Evolutionary conservation across 2,797 vertebrate species (phyloP).

Genomic region (Rhinoraja longicauda): DNA sequence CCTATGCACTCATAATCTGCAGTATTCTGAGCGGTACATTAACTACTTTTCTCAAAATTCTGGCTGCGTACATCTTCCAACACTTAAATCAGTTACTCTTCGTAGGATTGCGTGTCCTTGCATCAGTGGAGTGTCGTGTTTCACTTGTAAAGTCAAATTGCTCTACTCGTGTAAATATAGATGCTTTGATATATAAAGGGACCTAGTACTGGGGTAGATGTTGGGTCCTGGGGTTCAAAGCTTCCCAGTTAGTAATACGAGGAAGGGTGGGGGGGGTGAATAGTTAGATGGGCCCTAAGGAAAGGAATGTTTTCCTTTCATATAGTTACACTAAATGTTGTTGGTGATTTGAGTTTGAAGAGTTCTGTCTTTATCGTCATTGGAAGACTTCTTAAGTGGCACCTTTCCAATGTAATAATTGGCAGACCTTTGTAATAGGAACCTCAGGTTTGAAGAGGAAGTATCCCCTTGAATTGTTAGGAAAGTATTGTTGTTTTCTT

Average conservation of each 20-base stretch:
- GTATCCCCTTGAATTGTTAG: not conserved
- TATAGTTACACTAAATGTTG: not conserved
- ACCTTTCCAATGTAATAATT: slow-evolving; percentile 14
- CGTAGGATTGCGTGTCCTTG: slow-evolving; percentile 25
- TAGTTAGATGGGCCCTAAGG: not conserved
- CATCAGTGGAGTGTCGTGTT: slow-evolving; percentile 36
- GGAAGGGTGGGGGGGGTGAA: not conserved
- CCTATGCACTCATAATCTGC: not conserved
- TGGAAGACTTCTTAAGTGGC: not conserved
- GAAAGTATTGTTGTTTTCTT: not conserved
- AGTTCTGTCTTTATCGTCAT: not conserved
- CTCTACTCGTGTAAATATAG: slow-evolving; percentile 35
- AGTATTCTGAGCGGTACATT: slow-evolving; percentile 19
- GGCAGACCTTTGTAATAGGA: not conserved
- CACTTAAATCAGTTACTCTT: slow-evolving; percentile 14
- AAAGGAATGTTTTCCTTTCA: not conserved
- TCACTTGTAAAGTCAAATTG: slow-evolving; percentile 34
- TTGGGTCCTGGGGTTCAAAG: not conserved
- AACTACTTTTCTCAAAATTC: slow-evolving; percentile 22
- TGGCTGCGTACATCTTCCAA: slow-evolving; percentile 35
- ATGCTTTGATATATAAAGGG: slow-evolving; percentile 31
- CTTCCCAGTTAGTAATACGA: not conserved
- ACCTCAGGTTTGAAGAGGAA: not conserved
- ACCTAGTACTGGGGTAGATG: not conserved
- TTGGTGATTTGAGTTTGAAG: not conserved